Percentiles rank a stretch among this genome's conserved stretches.
Conservation (phyloP, 2,797 vertebrate species). For the Alectoris magna region DNA sequence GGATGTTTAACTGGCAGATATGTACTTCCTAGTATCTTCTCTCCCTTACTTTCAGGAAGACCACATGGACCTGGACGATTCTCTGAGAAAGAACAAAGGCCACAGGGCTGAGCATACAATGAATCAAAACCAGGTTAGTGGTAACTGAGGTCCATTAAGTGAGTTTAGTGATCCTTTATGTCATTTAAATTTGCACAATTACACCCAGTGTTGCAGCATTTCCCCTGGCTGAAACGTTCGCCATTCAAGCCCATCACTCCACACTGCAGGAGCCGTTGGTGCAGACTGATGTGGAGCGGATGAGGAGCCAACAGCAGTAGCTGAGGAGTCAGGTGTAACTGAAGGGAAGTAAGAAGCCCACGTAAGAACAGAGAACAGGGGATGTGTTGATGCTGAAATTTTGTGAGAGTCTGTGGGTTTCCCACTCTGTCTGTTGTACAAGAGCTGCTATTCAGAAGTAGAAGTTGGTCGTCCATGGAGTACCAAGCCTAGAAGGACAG, state of each 20-base stretch:
- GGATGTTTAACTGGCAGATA: neutral
- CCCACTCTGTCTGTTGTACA: too few relatives aligned
- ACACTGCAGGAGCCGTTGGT: neutral
- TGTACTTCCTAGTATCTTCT: neutral
- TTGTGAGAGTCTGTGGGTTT: too few relatives aligned
- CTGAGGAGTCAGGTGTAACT: too few relatives aligned
- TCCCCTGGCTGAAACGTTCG: neutral
- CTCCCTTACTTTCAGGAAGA: neutral
- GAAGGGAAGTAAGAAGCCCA: too few relatives aligned
- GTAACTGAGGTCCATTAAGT: neutral
- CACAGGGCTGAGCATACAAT: too few relatives aligned
- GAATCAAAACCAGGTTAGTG: neutral
- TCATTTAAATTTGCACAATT: too few relatives aligned
- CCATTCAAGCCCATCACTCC: neutral
- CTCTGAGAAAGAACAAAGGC: neutral
- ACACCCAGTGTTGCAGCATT: neutral
- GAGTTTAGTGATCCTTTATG: neutral
- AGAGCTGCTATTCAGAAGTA: too few relatives aligned
- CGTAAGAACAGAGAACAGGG: too few relatives aligned
- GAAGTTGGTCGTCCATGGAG: too few relatives aligned
- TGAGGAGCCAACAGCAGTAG: too few relatives aligned
- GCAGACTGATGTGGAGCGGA: neutral
- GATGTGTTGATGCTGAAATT: too few relatives aligned
- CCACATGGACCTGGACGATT: neutral
- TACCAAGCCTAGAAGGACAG: too few relatives aligned